phyloP scores from a whole-genome alignment of 2,888 invertebrate genomes.

The Pristionchus arcanus region DNA sequence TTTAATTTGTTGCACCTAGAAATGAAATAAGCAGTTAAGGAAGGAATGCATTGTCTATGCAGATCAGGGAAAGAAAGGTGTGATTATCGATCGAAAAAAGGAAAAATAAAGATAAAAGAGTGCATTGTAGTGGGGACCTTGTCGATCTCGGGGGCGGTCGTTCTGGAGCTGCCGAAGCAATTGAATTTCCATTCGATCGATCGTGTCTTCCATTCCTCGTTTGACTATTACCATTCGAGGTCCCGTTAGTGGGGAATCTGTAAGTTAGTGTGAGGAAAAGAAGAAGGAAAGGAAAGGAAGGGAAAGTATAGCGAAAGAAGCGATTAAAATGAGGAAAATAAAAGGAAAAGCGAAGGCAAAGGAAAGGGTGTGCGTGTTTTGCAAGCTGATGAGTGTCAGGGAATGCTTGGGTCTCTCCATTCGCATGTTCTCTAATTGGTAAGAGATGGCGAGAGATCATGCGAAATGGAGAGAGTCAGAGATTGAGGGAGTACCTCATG shows the following conservation, averaged over 20 bases:
- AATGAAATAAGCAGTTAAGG: background rate
- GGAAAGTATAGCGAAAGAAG: slow-evolving; percentile 33
- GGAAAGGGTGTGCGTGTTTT: background rate
- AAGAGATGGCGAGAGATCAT: background rate
- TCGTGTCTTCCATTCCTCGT: slow-evolving; percentile 1
- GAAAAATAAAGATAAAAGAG: background rate
- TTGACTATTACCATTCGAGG: background rate
- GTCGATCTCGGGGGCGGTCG: slow-evolving; percentile 4
- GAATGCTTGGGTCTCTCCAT: background rate
- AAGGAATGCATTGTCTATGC: background rate
- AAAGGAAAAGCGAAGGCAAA: background rate
- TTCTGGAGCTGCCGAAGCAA: background rate
- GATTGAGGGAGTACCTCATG: slow-evolving; percentile 51
- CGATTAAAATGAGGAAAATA: background rate
- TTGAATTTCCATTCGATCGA: slow-evolving; percentile 37
- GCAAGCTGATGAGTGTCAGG: background rate
- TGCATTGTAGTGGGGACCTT: background rate
- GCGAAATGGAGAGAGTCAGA: background rate
- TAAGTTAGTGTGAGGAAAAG: slow-evolving; percentile 20
- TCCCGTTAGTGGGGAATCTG: slow-evolving; percentile 43
- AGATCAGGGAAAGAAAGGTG: background rate
- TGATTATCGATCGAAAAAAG: background rate
- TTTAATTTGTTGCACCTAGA: background rate
- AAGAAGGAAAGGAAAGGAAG: background rate
- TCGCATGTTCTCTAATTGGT: background rate